Conservation (phyloP, 2,888 invertebrate genomes). For the Sesia apiformis region DNA sequence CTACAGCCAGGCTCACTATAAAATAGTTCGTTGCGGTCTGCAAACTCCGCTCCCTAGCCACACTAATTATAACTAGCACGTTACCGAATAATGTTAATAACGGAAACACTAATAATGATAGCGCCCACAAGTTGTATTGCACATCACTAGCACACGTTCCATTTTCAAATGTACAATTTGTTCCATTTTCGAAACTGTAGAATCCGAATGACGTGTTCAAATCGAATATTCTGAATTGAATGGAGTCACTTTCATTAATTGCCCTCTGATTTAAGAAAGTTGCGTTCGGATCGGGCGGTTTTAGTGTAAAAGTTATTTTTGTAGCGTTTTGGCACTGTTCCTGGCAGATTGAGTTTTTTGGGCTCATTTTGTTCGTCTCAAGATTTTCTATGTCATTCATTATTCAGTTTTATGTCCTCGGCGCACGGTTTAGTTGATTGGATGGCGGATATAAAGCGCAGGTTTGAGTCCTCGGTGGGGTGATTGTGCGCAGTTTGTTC, state of each 20-base stretch:
- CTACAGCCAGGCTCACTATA: conserved; percentile 97
- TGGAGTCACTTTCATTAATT: conserved; percentile 6
- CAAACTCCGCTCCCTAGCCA: conserved; percentile 90
- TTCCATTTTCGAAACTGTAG: conserved; percentile 25
- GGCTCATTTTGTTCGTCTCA: conserved; percentile 11
- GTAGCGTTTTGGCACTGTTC: conserved; percentile 39
- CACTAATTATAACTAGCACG: conserved; percentile 95
- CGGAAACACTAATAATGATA: conserved; percentile 91
- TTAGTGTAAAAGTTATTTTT: conserved; percentile 31
- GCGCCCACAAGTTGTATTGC: conserved; percentile 86
- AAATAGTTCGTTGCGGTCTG: conserved; percentile 99
- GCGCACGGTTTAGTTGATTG: conserved; percentile 9
- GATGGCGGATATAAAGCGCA: conserved; percentile 1
- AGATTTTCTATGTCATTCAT: conserved; percentile 16
- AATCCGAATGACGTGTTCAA: conserved; percentile 38
- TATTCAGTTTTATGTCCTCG: conserved; percentile 14
- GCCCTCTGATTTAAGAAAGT: conserved; percentile 11
- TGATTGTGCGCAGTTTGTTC: background rate
- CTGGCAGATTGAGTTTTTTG: conserved; percentile 16
- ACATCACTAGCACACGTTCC: conserved; percentile 49
- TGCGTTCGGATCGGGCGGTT: conserved; percentile 22
- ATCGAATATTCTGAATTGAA: conserved; percentile 24
- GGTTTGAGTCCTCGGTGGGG: background rate
- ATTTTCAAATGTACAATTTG: conserved; percentile 46
- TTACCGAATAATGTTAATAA: conserved; percentile 96